A percentile compares a stretch with the other conserved stretches of the same genome.
Conservation (phyloP, 2,797 vertebrate genomes). For the Hydrocynus forskahlii region DNA sequence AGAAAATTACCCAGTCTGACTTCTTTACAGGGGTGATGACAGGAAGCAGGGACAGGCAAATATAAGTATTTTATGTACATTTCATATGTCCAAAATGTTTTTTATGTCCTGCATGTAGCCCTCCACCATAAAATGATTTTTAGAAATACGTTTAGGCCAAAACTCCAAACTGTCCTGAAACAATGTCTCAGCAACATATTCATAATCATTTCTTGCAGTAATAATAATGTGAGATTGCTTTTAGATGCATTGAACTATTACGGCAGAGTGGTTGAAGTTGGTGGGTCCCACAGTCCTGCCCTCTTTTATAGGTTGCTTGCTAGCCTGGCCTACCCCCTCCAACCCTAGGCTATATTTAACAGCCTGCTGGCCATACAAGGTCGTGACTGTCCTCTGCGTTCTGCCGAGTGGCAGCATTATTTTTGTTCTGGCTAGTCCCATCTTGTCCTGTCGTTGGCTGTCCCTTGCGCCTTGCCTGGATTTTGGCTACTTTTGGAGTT, state of each 20-base stretch:
- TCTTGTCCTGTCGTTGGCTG: constrained; percentile 80
- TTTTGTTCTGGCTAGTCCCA: constrained; percentile 86
- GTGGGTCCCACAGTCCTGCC: constrained; percentile 9
- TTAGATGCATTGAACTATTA: background rate
- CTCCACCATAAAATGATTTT: too few species aligned
- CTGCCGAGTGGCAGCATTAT: constrained; percentile 95
- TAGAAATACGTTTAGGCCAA: too few species aligned
- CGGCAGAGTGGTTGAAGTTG: constrained; percentile 5
- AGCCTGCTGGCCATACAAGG: constrained; percentile 94
- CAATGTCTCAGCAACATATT: too few species aligned
- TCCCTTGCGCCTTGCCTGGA: constrained; percentile 77
- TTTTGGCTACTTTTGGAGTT: constrained; percentile 76
- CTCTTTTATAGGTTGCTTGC: constrained; percentile 13
- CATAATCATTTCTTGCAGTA: too few species aligned
- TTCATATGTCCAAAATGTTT: too few species aligned
- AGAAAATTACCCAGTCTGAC: too few species aligned
- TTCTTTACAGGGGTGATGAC: too few species aligned
- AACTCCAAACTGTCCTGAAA: too few species aligned
- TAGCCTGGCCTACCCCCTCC: constrained; percentile 54
- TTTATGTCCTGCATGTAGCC: too few species aligned
- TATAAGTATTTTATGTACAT: too few species aligned
- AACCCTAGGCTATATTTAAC: constrained; percentile 93
- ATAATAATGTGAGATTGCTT: too few species aligned
- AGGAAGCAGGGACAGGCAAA: too few species aligned
- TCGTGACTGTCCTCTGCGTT: constrained; percentile 87